phyloP scores from a whole-genome alignment of 2,888 invertebrate species.

The Drosophila siamana region DNA sequence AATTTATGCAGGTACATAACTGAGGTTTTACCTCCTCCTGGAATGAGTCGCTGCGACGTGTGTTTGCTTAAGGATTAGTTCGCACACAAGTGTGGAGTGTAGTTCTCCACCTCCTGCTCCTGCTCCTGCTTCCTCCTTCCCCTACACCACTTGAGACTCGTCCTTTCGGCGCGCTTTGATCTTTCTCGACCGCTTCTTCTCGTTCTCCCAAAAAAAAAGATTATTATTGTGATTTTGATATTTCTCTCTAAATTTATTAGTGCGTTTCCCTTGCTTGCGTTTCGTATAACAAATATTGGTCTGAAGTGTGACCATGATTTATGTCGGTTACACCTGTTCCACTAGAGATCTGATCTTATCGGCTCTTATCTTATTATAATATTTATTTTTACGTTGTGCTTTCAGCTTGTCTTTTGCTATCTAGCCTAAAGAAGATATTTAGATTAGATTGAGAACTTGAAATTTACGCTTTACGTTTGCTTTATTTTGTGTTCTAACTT shows the following conservation, averaged over 20 bases:
- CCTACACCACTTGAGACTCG: conserved; percentile 54
- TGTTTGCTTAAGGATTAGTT: conserved; percentile 72
- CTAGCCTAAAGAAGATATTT: background rate
- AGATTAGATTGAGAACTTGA: conserved; percentile 5
- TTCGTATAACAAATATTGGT: conserved; percentile 52
- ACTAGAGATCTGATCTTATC: conserved; percentile 45
- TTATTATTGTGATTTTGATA: conserved; percentile 15
- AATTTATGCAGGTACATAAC: conserved; percentile 72
- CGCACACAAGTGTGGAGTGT: conserved; percentile 24
- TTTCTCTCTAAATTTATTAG: conserved; percentile 8
- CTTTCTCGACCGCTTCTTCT: conserved; percentile 43
- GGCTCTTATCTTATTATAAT: conserved; percentile 50
- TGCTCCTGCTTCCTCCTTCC: conserved; percentile 1
- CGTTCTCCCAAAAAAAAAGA: background rate
- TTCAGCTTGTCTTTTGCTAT: background rate
- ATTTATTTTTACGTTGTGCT: conserved; percentile 27
- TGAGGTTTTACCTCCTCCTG: conserved; percentile 18
- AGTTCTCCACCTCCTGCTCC: conserved; percentile 1
- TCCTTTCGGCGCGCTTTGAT: conserved; percentile 57
- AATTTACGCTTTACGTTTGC: background rate
- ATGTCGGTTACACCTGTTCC: conserved; percentile 65
- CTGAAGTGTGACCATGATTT: conserved; percentile 68
- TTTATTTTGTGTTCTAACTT: background rate
- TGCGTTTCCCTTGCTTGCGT: conserved; percentile 1
- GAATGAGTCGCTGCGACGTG: conserved; percentile 40